Evolutionary conservation across 2,797 vertebrate species (phyloP), one percentile per base, ranked within the genome.

Genomic region (Merluccius polli): DNA sequence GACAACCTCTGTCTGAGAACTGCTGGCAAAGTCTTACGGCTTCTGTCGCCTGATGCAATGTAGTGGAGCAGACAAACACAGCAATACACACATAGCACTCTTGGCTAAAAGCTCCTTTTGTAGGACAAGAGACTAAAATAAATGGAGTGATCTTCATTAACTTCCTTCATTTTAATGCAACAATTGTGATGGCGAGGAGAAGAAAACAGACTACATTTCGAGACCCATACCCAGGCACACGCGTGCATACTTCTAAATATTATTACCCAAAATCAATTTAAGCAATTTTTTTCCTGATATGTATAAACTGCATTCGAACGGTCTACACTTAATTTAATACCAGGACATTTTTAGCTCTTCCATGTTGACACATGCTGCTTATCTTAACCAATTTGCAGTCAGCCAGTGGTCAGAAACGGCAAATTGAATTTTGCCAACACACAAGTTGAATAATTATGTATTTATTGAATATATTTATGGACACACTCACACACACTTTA

Each of bases 1-100:
- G 76, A 79, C 41, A 73, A 32, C 15, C 44, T 68, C 38, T 44
- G 35, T 31, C 52, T 75, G 59, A 27, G 35, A 67, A 71, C 44
- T 74, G 75, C 73, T 79, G 72, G 41, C 2, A n/a, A 16, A 0
- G 32, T 76, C 30, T 72, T 74, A 65, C 27, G 12, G 18, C 10
- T 41, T 70, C 24, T 27, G 63, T 48, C n/a, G 72, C 35, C 74
- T 77, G 76, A 68, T 75, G 71, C 7, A 41, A 16, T 16, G 38
- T 15, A 12, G 38, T 16, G 13, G 11, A 16, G 38, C 38, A 13
- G 38, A 48, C 44, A 48, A 4, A 21, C 44, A 48, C 44, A 48
- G 6, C 2, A 2, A 18, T 3, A 18, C 41, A 16, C 44, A 48
- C 44, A 48, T 10, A 36, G 35, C 4, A 6, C 35, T 2, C 35